phyloP scores from a whole-genome alignment of 2,888 invertebrate species.

The Callyntrura guangdongensis region DNA sequence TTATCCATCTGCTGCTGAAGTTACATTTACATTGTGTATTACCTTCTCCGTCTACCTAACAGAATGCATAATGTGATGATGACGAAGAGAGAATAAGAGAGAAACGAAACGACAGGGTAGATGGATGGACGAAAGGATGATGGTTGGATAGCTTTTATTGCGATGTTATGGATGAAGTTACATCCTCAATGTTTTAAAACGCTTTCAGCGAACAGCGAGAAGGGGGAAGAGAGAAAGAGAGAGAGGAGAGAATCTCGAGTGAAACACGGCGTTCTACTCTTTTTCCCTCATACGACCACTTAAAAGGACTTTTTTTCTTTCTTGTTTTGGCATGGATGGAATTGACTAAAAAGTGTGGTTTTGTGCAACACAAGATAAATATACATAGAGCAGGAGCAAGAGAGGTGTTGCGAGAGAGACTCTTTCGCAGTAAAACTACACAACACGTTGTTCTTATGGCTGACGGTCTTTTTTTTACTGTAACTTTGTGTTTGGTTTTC shows the following conservation, averaged over 20 bases:
- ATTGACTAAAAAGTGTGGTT: not conserved
- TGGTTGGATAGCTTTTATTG: conserved; percentile 39
- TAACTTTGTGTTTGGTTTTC: conserved; percentile 24
- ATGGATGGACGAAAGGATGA: conserved; percentile 37
- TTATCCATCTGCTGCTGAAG: not conserved
- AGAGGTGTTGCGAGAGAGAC: not conserved
- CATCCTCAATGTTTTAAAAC: conserved; percentile 14
- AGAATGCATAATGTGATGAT: conserved; percentile 10
- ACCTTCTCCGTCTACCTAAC: not conserved
- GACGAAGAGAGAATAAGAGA: not conserved
- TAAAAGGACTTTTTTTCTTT: not conserved
- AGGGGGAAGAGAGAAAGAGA: not conserved
- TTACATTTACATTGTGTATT: not conserved
- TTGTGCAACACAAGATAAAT: not conserved
- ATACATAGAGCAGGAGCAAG: not conserved
- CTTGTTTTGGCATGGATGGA: not conserved
- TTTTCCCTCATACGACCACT: not conserved
- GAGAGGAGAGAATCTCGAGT: not conserved
- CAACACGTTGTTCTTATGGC: conserved; percentile 49
- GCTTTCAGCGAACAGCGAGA: not conserved
- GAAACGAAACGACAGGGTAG: conserved; percentile 1
- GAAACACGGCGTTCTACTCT: not conserved
- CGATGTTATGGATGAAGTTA: conserved; percentile 6
- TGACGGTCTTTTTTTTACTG: not conserved
- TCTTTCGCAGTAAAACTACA: conserved; percentile 13